phyloP scores from a whole-genome alignment of 2,888 invertebrate species.

The Dasypolia templi region DNA sequence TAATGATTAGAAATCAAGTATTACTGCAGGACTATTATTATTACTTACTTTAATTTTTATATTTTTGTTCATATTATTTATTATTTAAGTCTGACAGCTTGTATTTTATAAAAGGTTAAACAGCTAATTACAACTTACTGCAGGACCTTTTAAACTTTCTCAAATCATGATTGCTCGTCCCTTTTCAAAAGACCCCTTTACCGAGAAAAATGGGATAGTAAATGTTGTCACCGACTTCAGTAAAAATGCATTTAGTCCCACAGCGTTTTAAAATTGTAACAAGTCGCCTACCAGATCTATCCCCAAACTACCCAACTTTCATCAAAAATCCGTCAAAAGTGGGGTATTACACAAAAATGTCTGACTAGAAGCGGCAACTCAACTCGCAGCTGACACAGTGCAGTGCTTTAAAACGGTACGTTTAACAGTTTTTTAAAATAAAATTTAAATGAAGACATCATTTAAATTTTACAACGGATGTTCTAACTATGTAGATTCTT shows the following conservation, averaged over 20 bases:
- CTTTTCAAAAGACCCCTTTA: background rate
- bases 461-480: conserved; percentile 22
- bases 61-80: too few relatives aligned
- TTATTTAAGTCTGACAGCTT: too few relatives aligned
- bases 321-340: conserved; percentile 12
- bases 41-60: too few relatives aligned
- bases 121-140: too few relatives aligned
- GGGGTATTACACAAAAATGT: conserved; percentile 32
- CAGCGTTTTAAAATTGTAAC: background rate
- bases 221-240: background rate
- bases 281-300: background rate
- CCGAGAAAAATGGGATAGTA: background rate
- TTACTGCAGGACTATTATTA: background rate
- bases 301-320: background rate
- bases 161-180: background rate
- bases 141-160: too few relatives aligned
- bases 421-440: conserved; percentile 37
- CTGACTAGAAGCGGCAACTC: conserved; percentile 18
- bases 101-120: too few relatives aligned
- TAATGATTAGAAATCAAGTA: background rate
- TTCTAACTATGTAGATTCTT: conserved; percentile 35
- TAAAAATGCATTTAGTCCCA: background rate
- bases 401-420: conserved; percentile 33
- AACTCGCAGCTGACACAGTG: conserved; percentile 56
- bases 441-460: conserved; percentile 52